Evolutionary conservation across 2,888 invertebrate genomes (phyloP).

Genomic region (Metallyticus violacea): DNA sequence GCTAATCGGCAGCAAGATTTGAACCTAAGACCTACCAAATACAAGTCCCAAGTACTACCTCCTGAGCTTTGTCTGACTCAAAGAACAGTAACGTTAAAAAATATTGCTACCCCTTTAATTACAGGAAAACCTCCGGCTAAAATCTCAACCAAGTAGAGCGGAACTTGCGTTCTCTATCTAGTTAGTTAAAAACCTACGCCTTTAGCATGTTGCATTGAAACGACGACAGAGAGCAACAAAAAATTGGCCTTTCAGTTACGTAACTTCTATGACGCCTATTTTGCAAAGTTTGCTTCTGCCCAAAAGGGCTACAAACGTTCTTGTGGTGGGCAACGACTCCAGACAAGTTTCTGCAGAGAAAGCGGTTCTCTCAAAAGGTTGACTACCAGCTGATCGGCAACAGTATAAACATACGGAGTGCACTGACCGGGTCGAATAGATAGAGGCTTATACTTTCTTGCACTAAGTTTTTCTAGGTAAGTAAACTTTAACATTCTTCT

Average conservation of each 20-base stretch:
- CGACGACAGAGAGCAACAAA: not conserved
- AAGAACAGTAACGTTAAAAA: too few relatives aligned
- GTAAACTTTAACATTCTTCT: too few relatives aligned
- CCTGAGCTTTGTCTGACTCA: too few relatives aligned
- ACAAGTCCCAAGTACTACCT: too few relatives aligned
- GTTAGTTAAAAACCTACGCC: too few relatives aligned
- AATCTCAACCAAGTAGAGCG: too few relatives aligned
- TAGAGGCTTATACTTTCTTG: not conserved
- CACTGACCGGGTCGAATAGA: not conserved
- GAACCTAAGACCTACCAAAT: too few relatives aligned
- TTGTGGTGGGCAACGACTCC: not conserved
- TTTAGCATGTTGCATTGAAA: not conserved
- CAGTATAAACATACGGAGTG: not conserved
- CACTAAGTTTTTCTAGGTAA: not conserved
- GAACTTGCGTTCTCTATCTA: too few relatives aligned
- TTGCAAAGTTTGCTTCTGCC: not conserved
- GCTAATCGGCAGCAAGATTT: too few relatives aligned
- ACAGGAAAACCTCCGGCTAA: too few relatives aligned
- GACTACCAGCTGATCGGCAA: not conserved
- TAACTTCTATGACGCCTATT: not conserved
- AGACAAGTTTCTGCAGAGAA: not conserved
- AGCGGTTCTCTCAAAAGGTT: not conserved
- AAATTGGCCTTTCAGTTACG: not conserved
- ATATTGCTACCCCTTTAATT: too few relatives aligned
- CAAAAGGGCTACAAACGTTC: not conserved